Percentiles rank a stretch among this genome's conserved stretches.
Evolutionary conservation across 1,140 invertebrate species (phyloP).

Genomic region (Agrypnia vestita): DNA sequence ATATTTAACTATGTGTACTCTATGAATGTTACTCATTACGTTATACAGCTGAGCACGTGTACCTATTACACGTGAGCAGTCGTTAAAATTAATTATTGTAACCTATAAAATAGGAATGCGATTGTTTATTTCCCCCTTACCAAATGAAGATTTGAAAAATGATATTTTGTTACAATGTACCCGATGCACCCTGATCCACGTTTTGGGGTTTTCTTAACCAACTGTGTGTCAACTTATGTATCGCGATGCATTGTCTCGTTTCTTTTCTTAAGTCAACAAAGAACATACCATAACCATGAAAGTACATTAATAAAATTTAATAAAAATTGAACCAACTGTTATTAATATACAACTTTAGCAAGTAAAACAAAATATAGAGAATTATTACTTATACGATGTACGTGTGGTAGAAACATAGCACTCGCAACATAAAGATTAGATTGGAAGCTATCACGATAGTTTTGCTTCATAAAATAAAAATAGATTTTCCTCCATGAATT

Average conservation of each 20-base stretch:
- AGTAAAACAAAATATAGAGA: conserved; percentile 23
- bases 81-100: conserved; percentile 4
- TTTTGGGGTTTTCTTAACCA: too few relatives aligned
- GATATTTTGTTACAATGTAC: too few relatives aligned
- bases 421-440: conserved; percentile 29
- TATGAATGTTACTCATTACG: conserved; percentile 36
- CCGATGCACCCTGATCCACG: too few relatives aligned
- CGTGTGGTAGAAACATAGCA: conserved; percentile 26
- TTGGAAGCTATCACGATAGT: conserved; percentile 30
- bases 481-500: neutral
- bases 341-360: conserved; percentile 5
- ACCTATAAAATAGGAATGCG: conserved; percentile 23
- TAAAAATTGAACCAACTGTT: conserved; percentile 3
- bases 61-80: conserved; percentile 27
- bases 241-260: too few relatives aligned
- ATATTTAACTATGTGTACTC: conserved; percentile 27
- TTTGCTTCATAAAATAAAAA: neutral
- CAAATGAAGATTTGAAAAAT: too few relatives aligned
- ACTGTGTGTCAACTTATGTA: too few relatives aligned
- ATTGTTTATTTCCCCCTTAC: too few relatives aligned
- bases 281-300: too few relatives aligned
- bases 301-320: neutral
- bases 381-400: conserved; percentile 16
- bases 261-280: too few relatives aligned
- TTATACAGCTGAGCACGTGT: conserved; percentile 25